phyloP scores from a whole-genome alignment of 2,888 invertebrate genomes.

The Ophion slaviceki region DNA sequence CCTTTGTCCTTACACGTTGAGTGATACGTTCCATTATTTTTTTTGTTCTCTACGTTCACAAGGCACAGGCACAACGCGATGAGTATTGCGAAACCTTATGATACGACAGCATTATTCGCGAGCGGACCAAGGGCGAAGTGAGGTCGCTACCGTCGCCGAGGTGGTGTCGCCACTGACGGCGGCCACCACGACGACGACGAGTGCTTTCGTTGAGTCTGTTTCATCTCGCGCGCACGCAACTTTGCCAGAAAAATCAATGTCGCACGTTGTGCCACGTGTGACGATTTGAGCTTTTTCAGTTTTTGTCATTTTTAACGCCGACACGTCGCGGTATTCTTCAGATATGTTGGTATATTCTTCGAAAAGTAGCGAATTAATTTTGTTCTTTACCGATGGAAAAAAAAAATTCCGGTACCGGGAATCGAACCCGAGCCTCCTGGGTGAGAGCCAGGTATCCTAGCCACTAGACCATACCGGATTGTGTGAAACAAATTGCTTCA shows the following conservation, averaged over 20 bases:
- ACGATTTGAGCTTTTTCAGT: no score
- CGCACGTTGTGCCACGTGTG: neutral
- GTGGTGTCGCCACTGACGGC: conserved; percentile 10
- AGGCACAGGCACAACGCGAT: conserved; percentile 26
- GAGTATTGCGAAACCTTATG: conserved; percentile 32
- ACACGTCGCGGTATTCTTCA: neutral
- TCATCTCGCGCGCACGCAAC: conserved; percentile 46
- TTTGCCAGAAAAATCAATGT: conserved; percentile 54
- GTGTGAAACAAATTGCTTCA: no score
- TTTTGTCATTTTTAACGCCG: neutral
- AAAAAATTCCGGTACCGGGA: conserved; percentile 85
- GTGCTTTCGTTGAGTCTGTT: conserved; percentile 5
- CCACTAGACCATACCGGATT: conserved; percentile 85
- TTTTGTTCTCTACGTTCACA: conserved; percentile 17
- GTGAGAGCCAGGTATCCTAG: conserved; percentile 87
- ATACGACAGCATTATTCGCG: conserved; percentile 45
- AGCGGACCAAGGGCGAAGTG: conserved; percentile 25
- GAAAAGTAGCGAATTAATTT: neutral
- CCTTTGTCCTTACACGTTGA: conserved; percentile 49
- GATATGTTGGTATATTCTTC: neutral
- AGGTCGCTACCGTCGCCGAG: conserved; percentile 49
- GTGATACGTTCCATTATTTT: conserved; percentile 50
- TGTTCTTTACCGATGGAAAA: neutral
- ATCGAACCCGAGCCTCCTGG: conserved; percentile 88
- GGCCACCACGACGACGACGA: conserved; percentile 7